Percentiles rank a stretch among this genome's conserved stretches.
These are phyloP conservation scores for Esperia sulphurella DNA, from an alignment of 2,888 invertebrate species.

Conservation along the genomic window DNA sequence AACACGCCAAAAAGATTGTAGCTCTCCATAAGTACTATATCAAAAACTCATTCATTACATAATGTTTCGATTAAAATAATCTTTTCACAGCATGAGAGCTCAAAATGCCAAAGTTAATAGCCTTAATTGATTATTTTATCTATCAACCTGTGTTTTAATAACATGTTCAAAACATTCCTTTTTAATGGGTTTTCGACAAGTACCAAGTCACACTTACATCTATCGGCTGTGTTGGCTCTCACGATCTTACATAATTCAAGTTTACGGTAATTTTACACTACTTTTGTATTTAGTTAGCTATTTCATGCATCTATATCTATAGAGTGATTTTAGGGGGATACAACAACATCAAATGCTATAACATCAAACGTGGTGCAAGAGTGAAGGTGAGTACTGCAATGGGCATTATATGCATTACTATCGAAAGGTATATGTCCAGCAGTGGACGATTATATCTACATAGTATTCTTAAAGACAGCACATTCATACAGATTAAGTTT, in stretches of 20 bases:
- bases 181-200: background rate
- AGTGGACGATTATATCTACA: background rate
- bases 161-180: background rate
- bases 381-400: no score
- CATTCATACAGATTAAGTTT: background rate
- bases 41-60: background rate
- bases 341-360: no score
- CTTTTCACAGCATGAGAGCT: conserved; percentile 1
- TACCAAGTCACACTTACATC: background rate
- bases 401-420: background rate
- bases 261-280: conserved; percentile 7
- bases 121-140: background rate
- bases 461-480: background rate
- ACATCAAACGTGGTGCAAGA: no score
- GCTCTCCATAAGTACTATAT: no score
- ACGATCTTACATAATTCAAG: conserved; percentile 42
- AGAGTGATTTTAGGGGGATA: no score
- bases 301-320: no score
- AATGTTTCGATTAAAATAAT: background rate
- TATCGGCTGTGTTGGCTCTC: conserved; percentile 35
- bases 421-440: no score
- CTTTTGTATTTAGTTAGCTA: no score
- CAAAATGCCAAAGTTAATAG: background rate
- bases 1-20: no score
- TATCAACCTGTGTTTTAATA: background rate